A percentile compares a stretch with the other conserved stretches of the same genome.
These are phyloP conservation scores for Melanotaenia duboulayi DNA, from an alignment of 2,113 vertebrate genomes.

Conservation along the genomic window DNA sequence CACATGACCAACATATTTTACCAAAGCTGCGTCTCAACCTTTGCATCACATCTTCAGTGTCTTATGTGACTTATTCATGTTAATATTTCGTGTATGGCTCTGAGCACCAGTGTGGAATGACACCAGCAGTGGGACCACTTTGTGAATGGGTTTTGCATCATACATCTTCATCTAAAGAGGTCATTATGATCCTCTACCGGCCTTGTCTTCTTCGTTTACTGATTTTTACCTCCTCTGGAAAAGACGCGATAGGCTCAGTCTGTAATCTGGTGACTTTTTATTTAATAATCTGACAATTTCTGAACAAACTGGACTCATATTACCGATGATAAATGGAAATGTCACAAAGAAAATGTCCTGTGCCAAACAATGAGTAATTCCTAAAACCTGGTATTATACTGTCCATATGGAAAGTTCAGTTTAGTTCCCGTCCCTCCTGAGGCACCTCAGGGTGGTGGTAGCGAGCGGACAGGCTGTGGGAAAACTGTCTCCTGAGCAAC, in stretches of 20 bases:
- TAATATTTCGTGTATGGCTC: background rate
- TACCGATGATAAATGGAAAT: conserved; percentile 1
- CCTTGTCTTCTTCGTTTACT: background rate
- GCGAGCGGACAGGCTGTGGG: background rate
- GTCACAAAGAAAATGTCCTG: background rate
- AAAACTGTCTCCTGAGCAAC: conserved; percentile 42
- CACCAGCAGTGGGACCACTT: background rate
- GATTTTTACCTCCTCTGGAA: background rate
- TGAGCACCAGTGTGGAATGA: conserved; percentile 48
- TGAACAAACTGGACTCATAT: conserved; percentile 1
- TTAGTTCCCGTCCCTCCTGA: conserved; percentile 23
- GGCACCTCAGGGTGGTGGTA: conserved; percentile 23
- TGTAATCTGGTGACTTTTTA: background rate
- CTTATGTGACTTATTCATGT: background rate
- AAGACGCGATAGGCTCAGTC: background rate
- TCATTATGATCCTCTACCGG: too few relatives aligned
- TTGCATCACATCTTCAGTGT: background rate
- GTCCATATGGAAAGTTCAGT: conserved; percentile 37
- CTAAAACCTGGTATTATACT: conserved; percentile 35
- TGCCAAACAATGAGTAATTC: background rate
- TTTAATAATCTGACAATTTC: background rate
- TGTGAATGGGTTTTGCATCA: background rate
- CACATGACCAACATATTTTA: background rate
- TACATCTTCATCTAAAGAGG: too few relatives aligned
- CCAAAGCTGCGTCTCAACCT: background rate